These are phyloP conservation scores for Drosophila littoralis DNA, from an alignment of 1,140 invertebrate species.

Conservation along the genomic window DNA sequence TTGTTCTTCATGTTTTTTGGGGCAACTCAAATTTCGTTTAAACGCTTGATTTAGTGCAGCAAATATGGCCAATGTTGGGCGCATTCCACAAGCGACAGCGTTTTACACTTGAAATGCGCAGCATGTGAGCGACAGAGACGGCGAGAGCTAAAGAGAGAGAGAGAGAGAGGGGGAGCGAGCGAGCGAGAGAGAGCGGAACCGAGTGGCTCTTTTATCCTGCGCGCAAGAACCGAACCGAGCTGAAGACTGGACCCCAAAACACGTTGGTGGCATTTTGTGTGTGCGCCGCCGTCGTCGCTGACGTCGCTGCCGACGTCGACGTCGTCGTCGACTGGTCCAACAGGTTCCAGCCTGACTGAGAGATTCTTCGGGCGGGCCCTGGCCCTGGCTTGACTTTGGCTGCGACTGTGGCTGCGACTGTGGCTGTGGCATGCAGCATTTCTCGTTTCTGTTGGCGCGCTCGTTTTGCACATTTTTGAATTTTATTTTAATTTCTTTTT, in stretches of 20 bases:
- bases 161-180: constrained; percentile 1
- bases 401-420: constrained; percentile 13
- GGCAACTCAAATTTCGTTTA: constrained; percentile 79
- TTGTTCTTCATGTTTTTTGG: constrained; percentile 36
- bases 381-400: constrained; percentile 31
- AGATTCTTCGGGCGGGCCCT: constrained; percentile 67
- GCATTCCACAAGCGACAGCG: constrained; percentile 80
- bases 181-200: constrained; percentile 20
- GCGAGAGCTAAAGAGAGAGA: neutral
- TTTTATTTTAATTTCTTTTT: constrained; percentile 84
- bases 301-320: neutral
- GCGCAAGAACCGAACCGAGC: constrained; percentile 8
- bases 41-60: constrained; percentile 80
- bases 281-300: constrained; percentile 4
- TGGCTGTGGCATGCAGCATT: constrained; percentile 74
- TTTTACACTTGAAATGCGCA: constrained; percentile 72
- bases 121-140: constrained; percentile 15
- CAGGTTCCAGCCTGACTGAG: constrained; percentile 68
- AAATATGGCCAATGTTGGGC: constrained; percentile 71
- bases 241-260: constrained; percentile 53
- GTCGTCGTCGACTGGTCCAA: constrained; percentile 70
- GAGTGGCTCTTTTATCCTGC: constrained; percentile 75
- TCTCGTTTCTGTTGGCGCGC: constrained; percentile 58
- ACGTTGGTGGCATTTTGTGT: constrained; percentile 77
- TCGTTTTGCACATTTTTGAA: constrained; percentile 82